phyloP scores from a whole-genome alignment of 2,113 vertebrate genomes.

The cattle (Bos taurus) region DNA sequence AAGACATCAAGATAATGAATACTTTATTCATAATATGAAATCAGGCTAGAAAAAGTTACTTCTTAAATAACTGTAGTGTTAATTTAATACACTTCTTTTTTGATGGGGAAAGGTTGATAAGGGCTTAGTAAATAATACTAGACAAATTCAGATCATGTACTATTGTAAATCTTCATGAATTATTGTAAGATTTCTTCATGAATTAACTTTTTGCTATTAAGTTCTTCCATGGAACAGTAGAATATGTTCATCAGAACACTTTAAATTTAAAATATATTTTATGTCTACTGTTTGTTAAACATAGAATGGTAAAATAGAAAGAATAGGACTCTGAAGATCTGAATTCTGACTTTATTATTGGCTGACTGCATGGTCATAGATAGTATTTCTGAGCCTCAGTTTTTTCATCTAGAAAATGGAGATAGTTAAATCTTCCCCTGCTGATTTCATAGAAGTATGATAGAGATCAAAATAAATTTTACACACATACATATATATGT shows the following conservation, averaged over 20 bases:
- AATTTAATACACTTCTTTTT: neutral
- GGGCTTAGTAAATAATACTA: neutral
- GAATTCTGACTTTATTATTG: neutral
- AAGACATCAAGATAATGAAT: neutral
- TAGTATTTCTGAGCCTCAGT: neutral
- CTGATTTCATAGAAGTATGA: neutral
- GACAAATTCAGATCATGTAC: neutral
- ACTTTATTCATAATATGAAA: neutral
- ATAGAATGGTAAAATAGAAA: neutral
- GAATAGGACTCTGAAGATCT: neutral
- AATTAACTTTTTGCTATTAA: neutral
- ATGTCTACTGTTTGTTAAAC: neutral
- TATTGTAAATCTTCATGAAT: neutral
- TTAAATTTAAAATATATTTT: constrained; percentile 7
- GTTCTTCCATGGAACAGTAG: neutral
- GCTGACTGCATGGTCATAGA: neutral
- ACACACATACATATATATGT: neutral
- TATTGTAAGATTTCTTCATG: neutral
- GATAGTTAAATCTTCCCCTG: neutral
- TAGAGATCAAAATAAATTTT: neutral
- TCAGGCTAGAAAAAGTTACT: neutral
- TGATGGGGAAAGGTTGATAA: neutral
- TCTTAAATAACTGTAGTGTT: neutral
- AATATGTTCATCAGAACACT: neutral
- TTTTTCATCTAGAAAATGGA: neutral